Evolutionary conservation across 2,113 vertebrate genomes (phyloP).

Genomic region (Plotosus lineatus): DNA sequence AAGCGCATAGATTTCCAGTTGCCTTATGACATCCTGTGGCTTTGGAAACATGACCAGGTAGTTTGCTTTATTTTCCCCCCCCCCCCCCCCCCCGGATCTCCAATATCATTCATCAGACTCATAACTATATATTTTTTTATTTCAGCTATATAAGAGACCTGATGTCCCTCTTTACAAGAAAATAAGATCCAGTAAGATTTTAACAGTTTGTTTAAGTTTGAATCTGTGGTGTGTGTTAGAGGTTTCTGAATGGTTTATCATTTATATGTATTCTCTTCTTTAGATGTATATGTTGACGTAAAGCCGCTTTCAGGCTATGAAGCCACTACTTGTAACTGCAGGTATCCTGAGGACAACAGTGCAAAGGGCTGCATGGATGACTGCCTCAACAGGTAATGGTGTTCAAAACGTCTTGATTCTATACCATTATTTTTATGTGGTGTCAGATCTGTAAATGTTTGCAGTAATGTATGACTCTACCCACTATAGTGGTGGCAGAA

Average conservation of each 20-base stretch:
- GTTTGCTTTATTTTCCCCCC: neutral
- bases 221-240: neutral
- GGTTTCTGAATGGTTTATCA: neutral
- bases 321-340: constrained; percentile 94
- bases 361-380: constrained; percentile 91
- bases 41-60: constrained; percentile 99
- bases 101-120: neutral
- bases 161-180: constrained; percentile 99
- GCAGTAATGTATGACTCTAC: no score
- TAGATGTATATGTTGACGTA: constrained; percentile 95
- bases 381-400: constrained; percentile 88
- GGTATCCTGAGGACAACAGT: constrained; percentile 71
- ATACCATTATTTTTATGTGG: no score
- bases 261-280: constrained; percentile 26
- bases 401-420: neutral
- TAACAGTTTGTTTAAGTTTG: constrained; percentile 14
- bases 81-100: neutral
- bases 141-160: constrained; percentile 94
- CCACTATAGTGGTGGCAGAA: no score
- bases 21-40: constrained; percentile 98
- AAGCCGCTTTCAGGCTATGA: constrained; percentile 97
- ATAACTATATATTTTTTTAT: constrained; percentile 47
- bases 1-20: constrained; percentile 98
- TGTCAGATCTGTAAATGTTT: no score
- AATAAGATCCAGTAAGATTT: constrained; percentile 93